Base-by-base conservation (phyloP, 2,113 vertebrate species). In the Sceloporus tristichus region DNA sequence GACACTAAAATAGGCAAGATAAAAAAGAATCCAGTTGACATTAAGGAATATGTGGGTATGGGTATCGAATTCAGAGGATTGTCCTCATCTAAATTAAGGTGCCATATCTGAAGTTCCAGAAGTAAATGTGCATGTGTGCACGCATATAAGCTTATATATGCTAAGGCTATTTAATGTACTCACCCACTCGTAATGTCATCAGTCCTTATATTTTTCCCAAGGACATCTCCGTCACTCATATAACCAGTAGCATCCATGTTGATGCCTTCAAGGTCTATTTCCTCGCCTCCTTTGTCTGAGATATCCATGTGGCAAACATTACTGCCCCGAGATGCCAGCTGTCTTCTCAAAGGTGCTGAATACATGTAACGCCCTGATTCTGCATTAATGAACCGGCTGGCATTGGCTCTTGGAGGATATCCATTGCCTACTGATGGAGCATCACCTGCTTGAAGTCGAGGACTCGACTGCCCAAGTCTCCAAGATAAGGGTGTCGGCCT, bases 161-260 rank as follows among this genome's bases (percentile, higher is more conserved):
- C n/a, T 3, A 65, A 25, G 27, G 53, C 4, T 18, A 53, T 78
- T 78, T 62, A 84, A 90, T 84, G 23, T 38, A 93, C 98, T 97
- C 81, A 99, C 99, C 99, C 99, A 0, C 99, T 99, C 0, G 97
- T 98, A 93, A 99, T 96, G 54, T 99, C 98, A 10, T 99, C 98
- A 0, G 97, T 89, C n/a, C 98, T 95, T 34, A 98, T 96, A 73
- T 98, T 99, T 96, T 99, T 99, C 94, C 97, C 97, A 91, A 99
- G 96, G 84, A 99, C 98, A 0, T 99, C 99, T 16, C 99, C 99
- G 0, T 99, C 99, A 0, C 99, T 99, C 98, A 99, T 99, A 93
- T 99, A 99, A 14, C 99, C 99, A 0, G 98, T 97, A 71, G 98
- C 97, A 0, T 99, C 99, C 97, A 98, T 92, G 93, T 96, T 59